phyloP scores from a whole-genome alignment of 2,113 vertebrate genomes.

The Barnardius zonarius region DNA sequence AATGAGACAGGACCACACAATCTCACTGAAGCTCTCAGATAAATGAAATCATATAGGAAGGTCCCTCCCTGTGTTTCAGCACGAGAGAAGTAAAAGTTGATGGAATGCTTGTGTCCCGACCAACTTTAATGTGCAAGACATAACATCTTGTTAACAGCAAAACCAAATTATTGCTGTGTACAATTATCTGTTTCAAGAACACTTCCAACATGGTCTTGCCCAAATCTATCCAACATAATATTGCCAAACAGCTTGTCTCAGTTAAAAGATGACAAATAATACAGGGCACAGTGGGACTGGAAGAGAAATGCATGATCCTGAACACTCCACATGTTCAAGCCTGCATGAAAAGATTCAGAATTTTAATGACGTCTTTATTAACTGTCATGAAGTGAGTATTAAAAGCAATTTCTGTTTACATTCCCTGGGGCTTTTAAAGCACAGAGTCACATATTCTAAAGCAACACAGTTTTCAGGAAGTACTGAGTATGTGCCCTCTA shows the following conservation, averaged over 20 bases:
- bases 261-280: not conserved
- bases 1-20: not conserved
- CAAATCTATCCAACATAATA: not conserved
- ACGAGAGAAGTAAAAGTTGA: not conserved
- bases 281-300: not conserved
- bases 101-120: not conserved
- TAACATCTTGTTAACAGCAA: not conserved
- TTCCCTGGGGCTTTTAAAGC: accelerated
- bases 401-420: not conserved
- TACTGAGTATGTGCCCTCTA: not conserved
- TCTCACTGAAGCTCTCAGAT: not conserved
- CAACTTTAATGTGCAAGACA: not conserved
- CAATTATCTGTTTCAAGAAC: not conserved
- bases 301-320: not conserved
- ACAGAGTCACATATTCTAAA: not conserved
- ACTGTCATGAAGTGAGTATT: not conserved
- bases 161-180: not conserved
- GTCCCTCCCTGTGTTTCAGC: not conserved
- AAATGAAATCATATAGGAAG: not conserved
- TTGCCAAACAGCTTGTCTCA: not conserved
- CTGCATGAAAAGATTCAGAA: not conserved
- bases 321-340: not conserved
- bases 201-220: not conserved
- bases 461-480: not conserved
- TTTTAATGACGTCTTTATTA: not conserved